These are phyloP conservation scores for Furcula furcula DNA, from an alignment of 2,888 invertebrate genomes.

Conservation along the genomic window DNA sequence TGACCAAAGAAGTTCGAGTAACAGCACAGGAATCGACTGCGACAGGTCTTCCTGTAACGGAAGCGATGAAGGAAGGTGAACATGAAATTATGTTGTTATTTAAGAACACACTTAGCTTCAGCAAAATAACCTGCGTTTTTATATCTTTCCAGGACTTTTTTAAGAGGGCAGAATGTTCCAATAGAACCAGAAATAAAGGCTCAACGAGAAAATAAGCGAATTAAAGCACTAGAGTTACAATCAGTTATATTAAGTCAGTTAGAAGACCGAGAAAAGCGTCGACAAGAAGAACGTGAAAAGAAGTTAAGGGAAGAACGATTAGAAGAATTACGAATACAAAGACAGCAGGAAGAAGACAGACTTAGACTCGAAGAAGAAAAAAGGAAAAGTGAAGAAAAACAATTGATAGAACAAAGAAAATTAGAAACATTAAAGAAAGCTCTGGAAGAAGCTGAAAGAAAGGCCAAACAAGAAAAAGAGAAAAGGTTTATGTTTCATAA, in stretches of 20 bases:
- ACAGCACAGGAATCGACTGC: slow-evolving; percentile 66
- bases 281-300: slow-evolving; percentile 88
- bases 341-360: slow-evolving; percentile 87
- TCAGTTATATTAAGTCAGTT: slow-evolving; percentile 92
- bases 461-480: slow-evolving; percentile 86
- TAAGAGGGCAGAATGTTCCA: slow-evolving; percentile 93
- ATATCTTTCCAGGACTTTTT: slow-evolving; percentile 81
- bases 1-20: slow-evolving; percentile 77
- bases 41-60: slow-evolving; percentile 72
- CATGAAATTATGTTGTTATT: not conserved
- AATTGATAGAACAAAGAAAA: slow-evolving; percentile 87
- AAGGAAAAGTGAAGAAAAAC: slow-evolving; percentile 83
- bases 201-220: slow-evolving; percentile 90
- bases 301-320: slow-evolving; percentile 89
- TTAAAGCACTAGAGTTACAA: slow-evolving; percentile 93
- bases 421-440: slow-evolving; percentile 89
- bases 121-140: not conserved
- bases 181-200: slow-evolving; percentile 90
- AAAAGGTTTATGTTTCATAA: slow-evolving; percentile 66
- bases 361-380: slow-evolving; percentile 88
- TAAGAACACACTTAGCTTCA: too few species aligned
- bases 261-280: slow-evolving; percentile 89
- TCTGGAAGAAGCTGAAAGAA: slow-evolving; percentile 88
- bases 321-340: slow-evolving; percentile 89
- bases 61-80: slow-evolving; percentile 73